Evolutionary conservation across 1,140 invertebrate genomes (phyloP), one percentile per base, ranked within the genome.

Genomic region (Colletes latitarsis): DNA sequence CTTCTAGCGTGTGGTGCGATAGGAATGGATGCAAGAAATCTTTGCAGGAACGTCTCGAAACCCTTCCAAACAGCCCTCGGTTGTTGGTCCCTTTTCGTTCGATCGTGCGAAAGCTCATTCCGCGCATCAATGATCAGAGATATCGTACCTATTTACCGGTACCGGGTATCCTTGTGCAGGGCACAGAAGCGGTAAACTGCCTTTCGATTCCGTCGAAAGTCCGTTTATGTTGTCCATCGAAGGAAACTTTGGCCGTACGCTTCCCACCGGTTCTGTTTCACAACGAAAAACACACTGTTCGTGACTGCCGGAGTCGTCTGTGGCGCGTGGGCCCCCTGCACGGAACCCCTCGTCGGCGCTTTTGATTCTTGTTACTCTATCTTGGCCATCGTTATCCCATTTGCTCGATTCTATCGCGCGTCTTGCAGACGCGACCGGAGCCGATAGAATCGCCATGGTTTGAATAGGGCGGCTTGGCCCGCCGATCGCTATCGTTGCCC

Each of bases 241-340:
- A 87, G 95, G 94, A 91, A 96, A 96, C 91, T 95, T 96, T 82
- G 95, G 95, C 85, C 94, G 94, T 81, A 95, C 94, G 89, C 95
- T 95, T 83, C 95, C 95, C 89, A 95, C 93, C 39, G 95, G 95
- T 92, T 96, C 95, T 96, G 94, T 91, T 89, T 83, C 77, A 41
- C 77, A 90, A 89, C 91, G 83, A 90, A 89, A 85, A 89, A 12
- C 6, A 43, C 43, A 12, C 8, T 49, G 41, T 17, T 53, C 63
- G 66, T 73, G 73, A 58, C 46, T 66, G 64, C n/a, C 64, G 74
- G 80, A 68, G 76, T 43, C 43, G 39, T 58, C 57, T 67, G 49
- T 57, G 55, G 70, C 62, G 39, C 69, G 69, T 73, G 53, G 70
- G 77, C 43, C 52, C 70, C 69, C 52, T 74, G 66, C 49, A 63